Evolutionary conservation across 2,797 vertebrate genomes (phyloP).

Genomic region (Phaenicophaeus curvirostris): DNA sequence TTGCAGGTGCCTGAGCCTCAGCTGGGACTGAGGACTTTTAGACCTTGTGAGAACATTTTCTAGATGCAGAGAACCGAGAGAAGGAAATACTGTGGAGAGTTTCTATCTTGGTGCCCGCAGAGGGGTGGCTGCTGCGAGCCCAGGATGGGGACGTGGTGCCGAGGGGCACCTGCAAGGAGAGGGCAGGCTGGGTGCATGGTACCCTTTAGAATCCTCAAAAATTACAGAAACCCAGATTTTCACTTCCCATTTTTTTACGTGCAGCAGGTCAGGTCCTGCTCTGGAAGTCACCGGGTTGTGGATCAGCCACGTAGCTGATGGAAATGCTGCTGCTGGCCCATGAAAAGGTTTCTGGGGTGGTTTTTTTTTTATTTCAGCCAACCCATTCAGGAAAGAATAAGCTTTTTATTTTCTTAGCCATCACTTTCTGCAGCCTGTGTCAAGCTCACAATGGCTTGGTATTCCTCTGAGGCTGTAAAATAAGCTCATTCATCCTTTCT

Average conservation of each 20-base stretch:
- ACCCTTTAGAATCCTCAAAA: neutral
- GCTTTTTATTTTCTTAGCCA: slow-evolving; percentile 15
- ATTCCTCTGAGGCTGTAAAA: slow-evolving; percentile 22
- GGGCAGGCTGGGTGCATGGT: fast-evolving
- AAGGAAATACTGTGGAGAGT: neutral
- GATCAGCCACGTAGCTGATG: neutral
- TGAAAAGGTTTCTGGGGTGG: neutral
- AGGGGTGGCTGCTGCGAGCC: neutral
- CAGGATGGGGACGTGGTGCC: neutral
- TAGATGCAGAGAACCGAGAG: neutral
- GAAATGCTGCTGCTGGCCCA: neutral
- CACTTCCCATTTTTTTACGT: neutral
- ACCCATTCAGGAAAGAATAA: slow-evolving; percentile 13
- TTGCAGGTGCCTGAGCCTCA: neutral
- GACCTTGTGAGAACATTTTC: neutral
- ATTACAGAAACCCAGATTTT: neutral
- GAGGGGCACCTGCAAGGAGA: fast-evolving
- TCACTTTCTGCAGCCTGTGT: neutral
- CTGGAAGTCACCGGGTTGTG: neutral
- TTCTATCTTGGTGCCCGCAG: neutral
- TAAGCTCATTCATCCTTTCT: slow-evolving; percentile 39
- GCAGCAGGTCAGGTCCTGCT: neutral
- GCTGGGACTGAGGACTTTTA: neutral
- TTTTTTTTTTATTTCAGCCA: neutral
- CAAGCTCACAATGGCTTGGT: slow-evolving; percentile 22